phyloP scores from a whole-genome alignment of 2,113 vertebrate species.

The Nettapus auritus region DNA sequence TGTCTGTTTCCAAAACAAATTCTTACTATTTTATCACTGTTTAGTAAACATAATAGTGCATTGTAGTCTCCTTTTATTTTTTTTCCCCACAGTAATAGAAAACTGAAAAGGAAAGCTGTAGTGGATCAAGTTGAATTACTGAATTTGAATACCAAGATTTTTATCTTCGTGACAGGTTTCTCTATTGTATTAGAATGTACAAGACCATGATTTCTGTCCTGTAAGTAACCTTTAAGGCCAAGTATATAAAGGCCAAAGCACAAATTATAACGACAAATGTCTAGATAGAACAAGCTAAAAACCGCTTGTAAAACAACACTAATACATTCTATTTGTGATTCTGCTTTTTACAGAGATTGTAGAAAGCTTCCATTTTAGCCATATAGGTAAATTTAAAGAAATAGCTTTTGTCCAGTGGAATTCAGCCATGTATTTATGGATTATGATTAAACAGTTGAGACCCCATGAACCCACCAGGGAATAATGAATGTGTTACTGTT shows the following conservation, averaged over 20 bases:
- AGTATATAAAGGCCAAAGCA: not conserved
- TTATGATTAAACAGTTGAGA: slow-evolving; percentile 59
- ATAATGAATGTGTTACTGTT: slow-evolving; percentile 31
- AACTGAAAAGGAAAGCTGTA: not conserved
- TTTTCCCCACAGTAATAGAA: not conserved
- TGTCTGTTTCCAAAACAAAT: not conserved
- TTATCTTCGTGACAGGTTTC: not conserved
- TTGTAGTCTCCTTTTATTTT: not conserved
- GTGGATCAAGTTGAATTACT: not conserved
- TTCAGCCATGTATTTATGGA: slow-evolving; percentile 36
- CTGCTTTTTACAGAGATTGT: not conserved
- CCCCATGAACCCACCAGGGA: slow-evolving; percentile 38
- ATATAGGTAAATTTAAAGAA: not conserved
- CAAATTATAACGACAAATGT: not conserved
- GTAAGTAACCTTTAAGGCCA: not conserved
- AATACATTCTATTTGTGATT: not conserved
- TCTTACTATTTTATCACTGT: not conserved
- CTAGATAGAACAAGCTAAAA: not conserved
- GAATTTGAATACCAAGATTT: not conserved
- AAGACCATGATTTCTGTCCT: not conserved
- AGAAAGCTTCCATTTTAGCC: not conserved
- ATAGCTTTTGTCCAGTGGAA: not conserved
- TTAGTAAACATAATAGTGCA: not conserved
- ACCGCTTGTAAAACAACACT: not conserved
- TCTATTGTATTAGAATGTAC: not conserved